Conservation (phyloP, 2,888 invertebrate genomes). For the Lochmaea crataegi region DNA sequence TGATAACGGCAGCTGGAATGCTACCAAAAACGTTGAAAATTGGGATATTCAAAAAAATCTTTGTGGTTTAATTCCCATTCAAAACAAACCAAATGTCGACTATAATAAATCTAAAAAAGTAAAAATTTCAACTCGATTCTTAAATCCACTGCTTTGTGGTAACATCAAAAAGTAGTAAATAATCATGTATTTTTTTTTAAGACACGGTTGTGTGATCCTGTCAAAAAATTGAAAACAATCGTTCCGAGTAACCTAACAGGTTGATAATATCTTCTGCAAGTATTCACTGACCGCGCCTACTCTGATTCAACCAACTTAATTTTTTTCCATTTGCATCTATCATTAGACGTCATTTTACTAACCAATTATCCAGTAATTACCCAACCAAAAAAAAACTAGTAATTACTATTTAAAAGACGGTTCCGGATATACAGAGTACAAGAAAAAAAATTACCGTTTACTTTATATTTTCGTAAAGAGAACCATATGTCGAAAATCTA, state of each 20-base stretch:
- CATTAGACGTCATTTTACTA: constrained; percentile 15
- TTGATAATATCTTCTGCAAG: constrained; percentile 7
- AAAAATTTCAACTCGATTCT: too few species aligned
- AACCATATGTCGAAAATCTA: constrained; percentile 55
- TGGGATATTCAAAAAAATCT: too few species aligned
- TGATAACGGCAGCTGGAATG: too few species aligned
- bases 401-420: constrained; percentile 14
- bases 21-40: too few species aligned
- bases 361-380: constrained; percentile 32
- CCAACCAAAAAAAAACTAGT: background rate
- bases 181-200: background rate
- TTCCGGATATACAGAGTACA: constrained; percentile 42
- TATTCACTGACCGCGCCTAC: constrained; percentile 15
- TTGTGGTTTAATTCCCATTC: too few species aligned
- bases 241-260: constrained; percentile 7
- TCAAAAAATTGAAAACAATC: constrained; percentile 7
- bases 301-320: constrained; percentile 19
- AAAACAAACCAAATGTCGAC: too few species aligned
- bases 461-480: constrained; percentile 35
- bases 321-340: constrained; percentile 19
- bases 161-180: too few species aligned
- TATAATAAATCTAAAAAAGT: too few species aligned
- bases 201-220: background rate
- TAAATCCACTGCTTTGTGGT: too few species aligned
- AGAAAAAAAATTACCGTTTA: constrained; percentile 51